Evolutionary conservation across 2,113 vertebrate species (phyloP).

Genomic region (Triplophysa dalaica): DNA sequence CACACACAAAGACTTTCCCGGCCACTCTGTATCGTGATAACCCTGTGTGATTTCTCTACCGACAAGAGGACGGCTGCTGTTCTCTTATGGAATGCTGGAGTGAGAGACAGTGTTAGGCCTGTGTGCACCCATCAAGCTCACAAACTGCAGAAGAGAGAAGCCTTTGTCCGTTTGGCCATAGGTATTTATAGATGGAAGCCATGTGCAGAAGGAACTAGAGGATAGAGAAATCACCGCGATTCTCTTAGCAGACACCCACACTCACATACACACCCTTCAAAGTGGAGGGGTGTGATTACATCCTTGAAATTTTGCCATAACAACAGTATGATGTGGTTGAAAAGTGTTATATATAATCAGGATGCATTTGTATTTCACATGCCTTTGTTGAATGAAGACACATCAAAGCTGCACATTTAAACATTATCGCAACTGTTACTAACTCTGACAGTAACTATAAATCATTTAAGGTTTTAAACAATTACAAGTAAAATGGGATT

Average conservation of each 20-base stretch:
- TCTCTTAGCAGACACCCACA: slow-evolving; percentile 11
- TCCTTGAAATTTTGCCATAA: neutral
- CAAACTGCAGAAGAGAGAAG: slow-evolving; percentile 51
- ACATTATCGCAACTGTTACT: neutral
- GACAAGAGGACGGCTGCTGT: slow-evolving; percentile 40
- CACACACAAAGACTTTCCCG: slow-evolving; percentile 44
- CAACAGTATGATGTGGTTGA: neutral
- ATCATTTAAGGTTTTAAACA: no score
- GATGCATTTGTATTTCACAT: neutral
- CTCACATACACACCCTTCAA: neutral
- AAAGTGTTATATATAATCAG: neutral
- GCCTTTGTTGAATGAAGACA: neutral
- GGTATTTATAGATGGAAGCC: slow-evolving; percentile 56
- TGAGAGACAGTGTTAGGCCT: slow-evolving; percentile 54
- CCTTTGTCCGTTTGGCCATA: slow-evolving; percentile 52
- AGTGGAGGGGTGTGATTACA: neutral
- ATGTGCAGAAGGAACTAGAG: slow-evolving; percentile 30
- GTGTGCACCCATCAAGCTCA: slow-evolving; percentile 44
- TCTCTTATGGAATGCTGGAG: slow-evolving; percentile 46
- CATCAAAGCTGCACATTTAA: neutral
- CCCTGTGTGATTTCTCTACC: slow-evolving; percentile 27
- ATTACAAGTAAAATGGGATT: no score
- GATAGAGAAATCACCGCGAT: slow-evolving; percentile 41
- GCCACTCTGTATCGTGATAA: slow-evolving; percentile 12
- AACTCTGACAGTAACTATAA: no score